Percentiles rank a stretch among this genome's conserved stretches.
Evolutionary conservation across 2,888 invertebrate species (phyloP).

Genomic region (Pecten maximus): DNA sequence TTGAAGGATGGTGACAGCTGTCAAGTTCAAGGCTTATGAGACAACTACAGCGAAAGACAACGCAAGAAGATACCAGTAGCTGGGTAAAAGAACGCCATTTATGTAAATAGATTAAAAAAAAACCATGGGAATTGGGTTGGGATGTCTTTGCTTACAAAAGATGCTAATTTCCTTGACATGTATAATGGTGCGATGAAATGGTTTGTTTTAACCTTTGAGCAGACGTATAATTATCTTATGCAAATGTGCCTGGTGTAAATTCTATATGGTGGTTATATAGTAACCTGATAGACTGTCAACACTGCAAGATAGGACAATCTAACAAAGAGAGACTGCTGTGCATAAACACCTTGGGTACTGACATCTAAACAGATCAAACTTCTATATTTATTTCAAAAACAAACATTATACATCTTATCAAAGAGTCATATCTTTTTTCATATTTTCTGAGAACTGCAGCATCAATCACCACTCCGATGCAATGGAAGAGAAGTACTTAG

Average conservation of each 20-base stretch:
- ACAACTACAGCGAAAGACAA: neutral
- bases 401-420: too few relatives aligned
- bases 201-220: slow-evolving; percentile 15
- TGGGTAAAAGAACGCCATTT: neutral
- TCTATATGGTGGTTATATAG: neutral
- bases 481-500: too few relatives aligned
- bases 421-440: too few relatives aligned
- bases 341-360: too few relatives aligned
- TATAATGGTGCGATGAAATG: neutral
- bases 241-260: neutral
- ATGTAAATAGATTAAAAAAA: slow-evolving; percentile 1
- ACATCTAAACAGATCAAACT: too few relatives aligned
- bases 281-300: neutral
- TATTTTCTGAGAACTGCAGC: too few relatives aligned
- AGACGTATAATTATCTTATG: slow-evolving; percentile 1
- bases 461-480: too few relatives aligned
- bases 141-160: neutral
- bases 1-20: neutral
- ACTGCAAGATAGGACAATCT: neutral
- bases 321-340: neutral
- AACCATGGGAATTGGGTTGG: neutral
- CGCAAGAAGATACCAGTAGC: neutral
- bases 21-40: neutral
- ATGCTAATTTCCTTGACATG: slow-evolving; percentile 10
- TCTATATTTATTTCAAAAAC: too few relatives aligned